Evolutionary conservation across 2,113 vertebrate species (phyloP), one percentile per base, ranked within the genome.

Genomic region (Mohoua ochrocephala): DNA sequence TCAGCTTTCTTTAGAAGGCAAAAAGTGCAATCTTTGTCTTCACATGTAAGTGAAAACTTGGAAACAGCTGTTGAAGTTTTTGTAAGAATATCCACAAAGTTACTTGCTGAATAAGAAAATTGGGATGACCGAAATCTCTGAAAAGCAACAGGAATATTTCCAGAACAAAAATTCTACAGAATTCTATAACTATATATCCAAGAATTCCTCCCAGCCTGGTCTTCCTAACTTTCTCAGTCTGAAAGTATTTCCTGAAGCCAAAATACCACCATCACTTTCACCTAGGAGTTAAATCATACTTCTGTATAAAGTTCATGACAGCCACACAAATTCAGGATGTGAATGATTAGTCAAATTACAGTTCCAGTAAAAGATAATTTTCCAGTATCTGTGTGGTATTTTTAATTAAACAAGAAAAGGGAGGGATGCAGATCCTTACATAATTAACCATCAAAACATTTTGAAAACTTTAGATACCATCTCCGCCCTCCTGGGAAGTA

Each of bases 31-130:
- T 77, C 59, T 80, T 53, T 87, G 93, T 64, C 61, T 64, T 52
- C 53, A 70, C 15, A 50, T 7, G 95, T 97, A 92, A 97, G 97
- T 92, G 20, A 76, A 60, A 93, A 37, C 41, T 45, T 47, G 13
- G 15, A 49, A 49, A 67, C 20, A 31, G 8, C 26, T 52, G 7
- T 1, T 60, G 15, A 60, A 86, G 7, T 18, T 77, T 49, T 41
- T 44, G 16, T 30, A 42, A 75, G 57, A 64, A 7, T 15, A 14
- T 27, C 56, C 3, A 5, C 50, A 18, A 47, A 92, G 49, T 53
- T 67, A 60, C 49, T 41, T 93, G 13, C 47, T 67, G n/a, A 91
- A 3, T 15, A 44, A 83, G 35, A 84, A 83, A 41, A 82, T 15
- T 13, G 11, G 12, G 26, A 39, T 65, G 61, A 64, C 16, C 70